Evolutionary conservation across 2,113 vertebrate genomes (phyloP).

Genomic region (Brachyistius frenatus): DNA sequence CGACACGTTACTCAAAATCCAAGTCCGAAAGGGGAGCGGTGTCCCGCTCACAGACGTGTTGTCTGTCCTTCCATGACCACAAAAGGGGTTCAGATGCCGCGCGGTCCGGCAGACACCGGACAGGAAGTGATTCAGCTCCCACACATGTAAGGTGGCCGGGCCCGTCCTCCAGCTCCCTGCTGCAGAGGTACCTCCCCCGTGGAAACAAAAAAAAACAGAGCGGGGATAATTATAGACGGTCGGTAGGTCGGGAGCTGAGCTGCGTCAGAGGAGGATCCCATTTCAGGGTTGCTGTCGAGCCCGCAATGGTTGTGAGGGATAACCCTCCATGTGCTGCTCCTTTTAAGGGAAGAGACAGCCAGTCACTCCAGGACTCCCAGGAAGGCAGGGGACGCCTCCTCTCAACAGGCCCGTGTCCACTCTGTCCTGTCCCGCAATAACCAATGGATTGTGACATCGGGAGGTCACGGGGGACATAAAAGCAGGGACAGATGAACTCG

Average conservation of each 20-base stretch:
- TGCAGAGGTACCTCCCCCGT: conserved; percentile 23
- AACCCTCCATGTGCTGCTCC: conserved; percentile 75
- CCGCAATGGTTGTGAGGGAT: conserved; percentile 63
- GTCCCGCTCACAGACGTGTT: conserved; percentile 15
- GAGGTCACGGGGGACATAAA: conserved; percentile 49
- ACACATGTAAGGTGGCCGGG: conserved; percentile 63
- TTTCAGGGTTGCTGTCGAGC: conserved; percentile 71
- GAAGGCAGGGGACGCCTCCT: neutral
- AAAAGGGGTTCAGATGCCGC: conserved; percentile 72
- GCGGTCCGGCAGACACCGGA: conserved; percentile 19
- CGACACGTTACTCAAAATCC: conserved; percentile 14
- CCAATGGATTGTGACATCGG: conserved; percentile 29
- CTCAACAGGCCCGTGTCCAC: neutral
- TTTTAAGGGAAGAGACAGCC: conserved; percentile 80
- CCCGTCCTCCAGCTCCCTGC: conserved; percentile 12
- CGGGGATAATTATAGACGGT: conserved; percentile 79
- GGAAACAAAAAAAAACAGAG: neutral
- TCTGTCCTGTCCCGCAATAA: conserved; percentile 9
- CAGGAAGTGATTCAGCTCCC: conserved; percentile 46
- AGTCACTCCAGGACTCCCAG: conserved; percentile 29
- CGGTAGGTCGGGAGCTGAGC: conserved; percentile 40
- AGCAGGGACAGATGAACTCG: conserved; percentile 1
- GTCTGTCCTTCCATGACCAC: conserved; percentile 66
- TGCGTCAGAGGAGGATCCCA: conserved; percentile 69
- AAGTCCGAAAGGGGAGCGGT: conserved; percentile 43